Evolutionary conservation across 30 jellyfish, hydroid and myxozoan species (phyloP).

Genomic region (Aurelia coerulea): DNA sequence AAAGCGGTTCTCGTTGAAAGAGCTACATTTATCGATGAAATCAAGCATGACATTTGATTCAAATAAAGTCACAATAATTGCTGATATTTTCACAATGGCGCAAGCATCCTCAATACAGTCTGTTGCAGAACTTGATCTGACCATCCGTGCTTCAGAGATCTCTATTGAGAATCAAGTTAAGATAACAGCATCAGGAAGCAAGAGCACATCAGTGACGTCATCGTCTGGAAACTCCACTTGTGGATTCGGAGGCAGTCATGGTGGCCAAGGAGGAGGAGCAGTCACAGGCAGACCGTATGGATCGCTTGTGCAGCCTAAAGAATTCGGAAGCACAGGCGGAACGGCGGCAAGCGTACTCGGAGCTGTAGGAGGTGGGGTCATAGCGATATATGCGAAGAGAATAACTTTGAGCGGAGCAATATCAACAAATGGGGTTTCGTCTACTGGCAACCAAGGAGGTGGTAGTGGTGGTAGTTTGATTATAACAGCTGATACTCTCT

Average conservation of each 20-base stretch:
- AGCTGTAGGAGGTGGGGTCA: constrained; percentile 51
- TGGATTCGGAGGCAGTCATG: constrained; percentile 75
- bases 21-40: constrained; percentile 25
- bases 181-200: constrained; percentile 29
- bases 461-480: constrained; percentile 74
- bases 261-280: constrained; percentile 74
- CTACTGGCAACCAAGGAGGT: constrained; percentile 46
- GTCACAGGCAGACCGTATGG: constrained; percentile 48
- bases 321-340: constrained; percentile 75
- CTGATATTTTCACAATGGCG: constrained; percentile 24
- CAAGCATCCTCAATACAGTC: constrained; percentile 22
- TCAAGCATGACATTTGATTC: constrained; percentile 4
- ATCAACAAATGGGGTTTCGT: constrained; percentile 25
- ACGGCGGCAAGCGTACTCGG: constrained; percentile 16
- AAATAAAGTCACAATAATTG: constrained; percentile 3
- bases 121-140: constrained; percentile 8
- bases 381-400: constrained; percentile 10
- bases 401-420: constrained; percentile 30
- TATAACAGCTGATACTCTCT: constrained; percentile 23
- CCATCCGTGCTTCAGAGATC: constrained; percentile 31
- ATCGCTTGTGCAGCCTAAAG: constrained; percentile 34
- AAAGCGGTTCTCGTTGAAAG: constrained; percentile 7
- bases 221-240: constrained; percentile 53
- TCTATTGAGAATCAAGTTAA: constrained; percentile 37
- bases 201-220: constrained; percentile 27